Evolutionary conservation across 2,113 vertebrate genomes (phyloP), one percentile per base, ranked within the genome.

Genomic region (Melanerpes formicivorus): DNA sequence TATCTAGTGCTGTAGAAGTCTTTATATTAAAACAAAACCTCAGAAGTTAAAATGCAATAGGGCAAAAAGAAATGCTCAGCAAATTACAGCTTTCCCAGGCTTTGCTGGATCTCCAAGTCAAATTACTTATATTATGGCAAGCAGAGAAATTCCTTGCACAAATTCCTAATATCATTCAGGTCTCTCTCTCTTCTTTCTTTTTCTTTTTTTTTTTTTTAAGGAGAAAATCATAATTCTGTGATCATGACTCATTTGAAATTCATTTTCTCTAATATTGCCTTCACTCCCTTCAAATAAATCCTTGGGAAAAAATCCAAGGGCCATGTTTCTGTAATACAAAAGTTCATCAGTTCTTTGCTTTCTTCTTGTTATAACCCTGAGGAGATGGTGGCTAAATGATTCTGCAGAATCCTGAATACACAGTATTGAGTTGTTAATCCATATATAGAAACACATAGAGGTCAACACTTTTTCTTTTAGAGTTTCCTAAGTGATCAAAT

Each of bases 241-340:
- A 80, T 71, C 40, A 32, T 80, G 76, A 95, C 65, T 93, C 65
- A 72, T 76, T 60, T 27, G 44, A 90, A 96, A 83, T 90, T 58
- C 3, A 4, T 85, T 94, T 93, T 77, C 55, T 85, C 56, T 82
- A 90, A 88, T 26, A 77, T 5, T 93, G 70, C 66, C 22, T 94
- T 93, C 76, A 83, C 37, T 64, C 22, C 46, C 62, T 75, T 86
- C 21, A 80, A 95, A 83, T 55, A 90, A 83, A 83, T 71, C 73
- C 52, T 82, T 60, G 52, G 27, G 40, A 83, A 90, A 71, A 75
- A 13, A 22, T 87, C 62, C 81, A 90, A 94, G 82, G 77, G 58
- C 48, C 80, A 77, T 37, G 13, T 62, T 91, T 86, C 82, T 74
- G 21, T 88, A 75, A 93, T 8, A 8, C 25, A 71, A 21, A 94